Percentiles rank a stretch among this genome's conserved stretches.
These are phyloP conservation scores for Sarcophaga subvicina DNA, from an alignment of 2,888 invertebrate species.

Conservation along the genomic window DNA sequence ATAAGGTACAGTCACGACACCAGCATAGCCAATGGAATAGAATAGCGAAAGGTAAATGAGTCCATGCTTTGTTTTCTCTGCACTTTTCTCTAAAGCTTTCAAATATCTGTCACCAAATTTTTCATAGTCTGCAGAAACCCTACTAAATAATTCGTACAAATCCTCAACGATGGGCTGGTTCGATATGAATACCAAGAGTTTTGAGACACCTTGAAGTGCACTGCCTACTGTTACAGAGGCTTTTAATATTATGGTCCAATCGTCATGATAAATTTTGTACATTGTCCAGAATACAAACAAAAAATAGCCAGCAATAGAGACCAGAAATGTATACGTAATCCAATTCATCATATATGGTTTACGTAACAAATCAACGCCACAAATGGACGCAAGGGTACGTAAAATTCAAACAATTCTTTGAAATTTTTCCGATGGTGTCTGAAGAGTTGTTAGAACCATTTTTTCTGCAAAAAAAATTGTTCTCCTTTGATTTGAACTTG, in stretches of 20 bases:
- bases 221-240: conserved; percentile 71
- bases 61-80: conserved; percentile 45
- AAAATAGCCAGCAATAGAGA: conserved; percentile 56
- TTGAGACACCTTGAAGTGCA: conserved; percentile 69
- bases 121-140: conserved; percentile 69
- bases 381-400: conserved; percentile 52
- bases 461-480: not conserved
- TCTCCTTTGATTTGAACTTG: not conserved
- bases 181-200: conserved; percentile 62
- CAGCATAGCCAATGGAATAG: not conserved
- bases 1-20: conserved; percentile 52
- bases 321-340: conserved; percentile 46
- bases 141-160: conserved; percentile 38
- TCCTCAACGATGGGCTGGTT: conserved; percentile 31
- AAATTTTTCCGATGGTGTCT: conserved; percentile 53
- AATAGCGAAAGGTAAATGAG: conserved; percentile 9
- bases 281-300: conserved; percentile 67
- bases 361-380: conserved; percentile 69
- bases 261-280: conserved; percentile 48
- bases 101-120: conserved; percentile 57
- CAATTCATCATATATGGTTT: conserved; percentile 67
- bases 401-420: conserved; percentile 47
- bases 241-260: conserved; percentile 70
- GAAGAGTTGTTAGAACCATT: not conserved
- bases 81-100: conserved; percentile 30